These are phyloP conservation scores for Chlorodrepanis virens DNA, from an alignment of 2,113 vertebrate genomes.

Conservation along the genomic window DNA sequence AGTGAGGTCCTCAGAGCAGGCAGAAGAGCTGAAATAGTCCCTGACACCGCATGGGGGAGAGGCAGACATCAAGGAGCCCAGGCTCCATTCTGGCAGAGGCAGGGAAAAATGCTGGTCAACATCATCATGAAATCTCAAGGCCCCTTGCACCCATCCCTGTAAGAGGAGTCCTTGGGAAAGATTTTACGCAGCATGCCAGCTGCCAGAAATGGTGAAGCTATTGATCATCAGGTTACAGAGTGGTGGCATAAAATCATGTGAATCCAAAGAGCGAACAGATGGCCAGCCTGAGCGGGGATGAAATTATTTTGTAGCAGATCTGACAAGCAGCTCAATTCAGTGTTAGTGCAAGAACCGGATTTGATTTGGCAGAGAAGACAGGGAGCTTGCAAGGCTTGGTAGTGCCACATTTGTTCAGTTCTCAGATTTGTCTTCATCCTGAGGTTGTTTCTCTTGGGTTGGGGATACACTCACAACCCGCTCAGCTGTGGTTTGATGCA, in stretches of 20 bases:
- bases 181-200: background rate
- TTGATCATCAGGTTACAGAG: slow-evolving; percentile 61
- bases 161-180: slow-evolving; percentile 26
- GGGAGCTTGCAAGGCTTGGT: background rate
- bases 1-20: background rate
- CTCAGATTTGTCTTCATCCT: background rate
- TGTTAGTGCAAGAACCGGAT: background rate
- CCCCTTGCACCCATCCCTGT: background rate
- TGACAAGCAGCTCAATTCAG: slow-evolving; percentile 48
- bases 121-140: background rate
- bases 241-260: slow-evolving; percentile 9
- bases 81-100: background rate
- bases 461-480: background rate
- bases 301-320: slow-evolving; percentile 50
- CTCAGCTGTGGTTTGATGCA: background rate
- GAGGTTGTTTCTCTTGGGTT: background rate
- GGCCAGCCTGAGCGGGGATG: slow-evolving; percentile 18
- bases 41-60: accelerated
- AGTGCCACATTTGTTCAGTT: background rate
- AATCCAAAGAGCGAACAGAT: slow-evolving; percentile 53
- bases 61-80: background rate
- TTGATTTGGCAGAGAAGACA: slow-evolving; percentile 44
- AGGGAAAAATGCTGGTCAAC: background rate
- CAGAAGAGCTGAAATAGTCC: background rate
- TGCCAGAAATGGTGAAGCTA: slow-evolving; percentile 20